phyloP scores from a whole-genome alignment of 2,888 invertebrate genomes.

The Sturmia bella region DNA sequence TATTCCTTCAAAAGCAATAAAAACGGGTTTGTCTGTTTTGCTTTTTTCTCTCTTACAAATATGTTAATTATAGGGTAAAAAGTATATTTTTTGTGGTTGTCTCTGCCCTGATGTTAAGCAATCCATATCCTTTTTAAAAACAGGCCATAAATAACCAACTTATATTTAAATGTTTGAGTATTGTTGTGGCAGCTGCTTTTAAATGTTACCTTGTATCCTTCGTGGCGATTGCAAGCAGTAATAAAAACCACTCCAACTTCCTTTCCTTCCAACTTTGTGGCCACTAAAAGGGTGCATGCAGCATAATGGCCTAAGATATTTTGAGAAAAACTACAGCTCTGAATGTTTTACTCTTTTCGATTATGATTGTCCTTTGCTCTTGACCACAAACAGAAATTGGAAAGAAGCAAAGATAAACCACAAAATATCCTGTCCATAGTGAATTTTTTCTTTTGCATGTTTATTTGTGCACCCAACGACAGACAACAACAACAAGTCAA shows the following conservation, averaged over 20 bases:
- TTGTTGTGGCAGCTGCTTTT: conserved; percentile 54
- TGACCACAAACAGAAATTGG: conserved; percentile 22
- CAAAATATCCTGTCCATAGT: conserved; percentile 49
- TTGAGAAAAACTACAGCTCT: neutral
- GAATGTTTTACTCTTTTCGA: neutral
- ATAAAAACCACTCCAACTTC: conserved; percentile 46
- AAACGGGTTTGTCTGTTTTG: too few species aligned
- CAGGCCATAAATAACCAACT: conserved; percentile 39
- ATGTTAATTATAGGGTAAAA: neutral
- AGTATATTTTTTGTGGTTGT: conserved; percentile 16
- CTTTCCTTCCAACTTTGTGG: conserved; percentile 6
- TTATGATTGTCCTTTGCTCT: conserved; percentile 28
- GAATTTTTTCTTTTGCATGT: too few species aligned
- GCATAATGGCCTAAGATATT: neutral
- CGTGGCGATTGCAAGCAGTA: conserved; percentile 14
- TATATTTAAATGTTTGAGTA: conserved; percentile 23
- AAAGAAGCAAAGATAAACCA: conserved; percentile 34
- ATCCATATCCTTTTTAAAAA: conserved; percentile 28
- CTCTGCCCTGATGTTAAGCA: conserved; percentile 8
- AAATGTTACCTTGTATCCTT: conserved; percentile 36
- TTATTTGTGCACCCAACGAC: too few species aligned
- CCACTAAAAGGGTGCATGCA: conserved; percentile 27
- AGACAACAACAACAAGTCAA: conserved; percentile 7
- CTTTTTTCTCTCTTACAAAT: too few species aligned
- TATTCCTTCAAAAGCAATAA: too few species aligned